phyloP scores from a whole-genome alignment of 2,797 vertebrate genomes.

The Columba guinea region DNA sequence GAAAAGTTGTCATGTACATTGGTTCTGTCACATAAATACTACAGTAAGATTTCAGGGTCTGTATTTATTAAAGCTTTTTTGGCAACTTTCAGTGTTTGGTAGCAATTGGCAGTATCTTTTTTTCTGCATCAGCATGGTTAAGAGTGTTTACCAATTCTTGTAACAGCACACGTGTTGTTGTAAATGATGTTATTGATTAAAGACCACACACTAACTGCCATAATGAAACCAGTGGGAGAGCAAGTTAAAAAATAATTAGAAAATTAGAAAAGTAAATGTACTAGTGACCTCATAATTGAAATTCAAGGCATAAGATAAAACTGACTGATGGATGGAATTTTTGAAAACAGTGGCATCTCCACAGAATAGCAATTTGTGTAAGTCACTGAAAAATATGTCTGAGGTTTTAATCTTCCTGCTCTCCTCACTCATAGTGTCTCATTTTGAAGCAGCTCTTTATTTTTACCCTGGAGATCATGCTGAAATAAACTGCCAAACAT shows the following conservation, averaged over 20 bases:
- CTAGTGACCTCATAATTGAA: background rate
- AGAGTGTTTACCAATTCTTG: background rate
- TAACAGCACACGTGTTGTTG: background rate
- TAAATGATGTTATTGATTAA: background rate
- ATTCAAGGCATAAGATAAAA: background rate
- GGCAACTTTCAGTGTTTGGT: background rate
- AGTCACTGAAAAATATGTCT: background rate
- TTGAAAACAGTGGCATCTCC: background rate
- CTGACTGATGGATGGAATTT: background rate
- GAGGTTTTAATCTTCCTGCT: constrained; percentile 42
- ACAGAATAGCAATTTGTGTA: constrained; percentile 32
- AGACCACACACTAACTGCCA: background rate
- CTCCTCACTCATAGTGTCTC: constrained; percentile 54
- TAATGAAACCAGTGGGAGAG: background rate
- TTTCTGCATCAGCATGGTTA: background rate
- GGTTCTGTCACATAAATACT: background rate
- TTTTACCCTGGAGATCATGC: constrained; percentile 73
- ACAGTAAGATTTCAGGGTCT: background rate
- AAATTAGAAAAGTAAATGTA: background rate
- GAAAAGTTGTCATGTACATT: background rate
- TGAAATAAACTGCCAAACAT: constrained; percentile 84
- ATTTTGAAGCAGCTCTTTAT: constrained; percentile 71
- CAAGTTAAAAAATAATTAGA: background rate
- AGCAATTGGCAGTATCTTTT: background rate
- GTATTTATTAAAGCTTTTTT: background rate